Percentiles rank a stretch among this genome's conserved stretches.
Conservation (phyloP, 2,113 vertebrate species). For the Eubucco bourcierii region DNA sequence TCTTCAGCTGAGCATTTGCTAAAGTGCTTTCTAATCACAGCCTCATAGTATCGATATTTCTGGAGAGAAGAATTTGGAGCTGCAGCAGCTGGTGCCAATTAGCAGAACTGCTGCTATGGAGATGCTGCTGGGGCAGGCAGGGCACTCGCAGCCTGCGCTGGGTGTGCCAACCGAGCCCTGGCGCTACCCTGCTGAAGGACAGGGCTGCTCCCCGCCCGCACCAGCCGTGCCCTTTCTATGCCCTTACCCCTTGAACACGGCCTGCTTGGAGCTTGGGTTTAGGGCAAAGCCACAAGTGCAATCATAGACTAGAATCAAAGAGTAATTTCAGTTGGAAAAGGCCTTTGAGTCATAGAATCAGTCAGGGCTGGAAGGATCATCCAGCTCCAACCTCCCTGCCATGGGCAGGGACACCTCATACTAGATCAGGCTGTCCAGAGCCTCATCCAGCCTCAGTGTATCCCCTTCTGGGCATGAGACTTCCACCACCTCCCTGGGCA, state of each 20-base stretch:
- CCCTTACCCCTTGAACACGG: background rate
- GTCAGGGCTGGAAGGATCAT: too few species aligned
- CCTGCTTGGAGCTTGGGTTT: background rate
- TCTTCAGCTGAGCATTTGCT: slow-evolving; percentile 65
- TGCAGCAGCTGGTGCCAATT: slow-evolving; percentile 73
- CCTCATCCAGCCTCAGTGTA: too few species aligned
- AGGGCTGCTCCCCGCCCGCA: background rate
- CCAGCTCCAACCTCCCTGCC: too few species aligned
- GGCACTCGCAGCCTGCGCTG: background rate
- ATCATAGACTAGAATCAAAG: background rate
- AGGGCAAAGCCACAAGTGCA: background rate
- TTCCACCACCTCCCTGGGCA: too few species aligned
- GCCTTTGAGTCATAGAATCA: too few species aligned
- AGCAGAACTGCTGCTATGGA: slow-evolving; percentile 70
- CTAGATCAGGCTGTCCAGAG: too few species aligned
- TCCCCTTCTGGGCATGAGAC: too few species aligned
- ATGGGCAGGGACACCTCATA: too few species aligned
- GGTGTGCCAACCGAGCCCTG: background rate
- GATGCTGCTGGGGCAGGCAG: slow-evolving; percentile 4
- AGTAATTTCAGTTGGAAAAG: too few species aligned
- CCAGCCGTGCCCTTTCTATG: background rate
- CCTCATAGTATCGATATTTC: slow-evolving; percentile 65
- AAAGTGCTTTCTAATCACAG: slow-evolving; percentile 73
- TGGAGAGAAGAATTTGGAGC: slow-evolving; percentile 70
- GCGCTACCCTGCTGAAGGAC: background rate